phyloP scores from a whole-genome alignment of 1,140 invertebrate genomes.

The Pectinophora gossypiella region DNA sequence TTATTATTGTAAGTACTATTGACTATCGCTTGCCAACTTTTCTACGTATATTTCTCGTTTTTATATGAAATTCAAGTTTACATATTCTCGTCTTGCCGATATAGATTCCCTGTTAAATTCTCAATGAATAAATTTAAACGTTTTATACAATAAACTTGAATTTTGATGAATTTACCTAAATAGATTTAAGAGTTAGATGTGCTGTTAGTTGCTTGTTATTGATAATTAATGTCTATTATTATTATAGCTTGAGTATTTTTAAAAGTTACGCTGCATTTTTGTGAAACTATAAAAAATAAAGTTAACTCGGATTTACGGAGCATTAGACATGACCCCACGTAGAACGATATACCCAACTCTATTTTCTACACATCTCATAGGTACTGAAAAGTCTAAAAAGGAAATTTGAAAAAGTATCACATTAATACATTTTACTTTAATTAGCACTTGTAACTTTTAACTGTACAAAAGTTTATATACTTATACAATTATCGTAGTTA shows the following conservation, averaged over 20 bases:
- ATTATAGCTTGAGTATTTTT: too few species aligned
- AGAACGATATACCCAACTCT: too few species aligned
- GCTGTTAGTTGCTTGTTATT: not conserved
- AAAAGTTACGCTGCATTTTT: not conserved
- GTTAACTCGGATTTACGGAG: too few species aligned
- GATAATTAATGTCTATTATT: not conserved
- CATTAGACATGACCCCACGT: too few species aligned
- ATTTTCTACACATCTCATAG: too few species aligned
- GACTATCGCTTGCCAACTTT: constrained; percentile 25
- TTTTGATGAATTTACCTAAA: constrained; percentile 30
- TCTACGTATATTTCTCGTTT: constrained; percentile 1
- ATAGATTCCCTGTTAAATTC: not conserved
- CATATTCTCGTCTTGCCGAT: constrained; percentile 11
- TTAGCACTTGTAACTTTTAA: too few species aligned
- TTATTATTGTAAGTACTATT: not conserved
- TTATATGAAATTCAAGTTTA: not conserved
- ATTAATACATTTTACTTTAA: too few species aligned
- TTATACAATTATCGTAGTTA: too few species aligned
- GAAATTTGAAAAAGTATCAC: too few species aligned
- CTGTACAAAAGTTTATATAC: too few species aligned
- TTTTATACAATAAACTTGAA: not conserved
- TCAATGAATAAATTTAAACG: not conserved
- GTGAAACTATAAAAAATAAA: not conserved
- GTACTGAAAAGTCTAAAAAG: too few species aligned
- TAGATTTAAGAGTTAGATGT: not conserved